Evolutionary conservation across 1,140 invertebrate species (phyloP), one percentile per base, ranked within the genome.

Genomic region (Aphaenogaster floridana): DNA sequence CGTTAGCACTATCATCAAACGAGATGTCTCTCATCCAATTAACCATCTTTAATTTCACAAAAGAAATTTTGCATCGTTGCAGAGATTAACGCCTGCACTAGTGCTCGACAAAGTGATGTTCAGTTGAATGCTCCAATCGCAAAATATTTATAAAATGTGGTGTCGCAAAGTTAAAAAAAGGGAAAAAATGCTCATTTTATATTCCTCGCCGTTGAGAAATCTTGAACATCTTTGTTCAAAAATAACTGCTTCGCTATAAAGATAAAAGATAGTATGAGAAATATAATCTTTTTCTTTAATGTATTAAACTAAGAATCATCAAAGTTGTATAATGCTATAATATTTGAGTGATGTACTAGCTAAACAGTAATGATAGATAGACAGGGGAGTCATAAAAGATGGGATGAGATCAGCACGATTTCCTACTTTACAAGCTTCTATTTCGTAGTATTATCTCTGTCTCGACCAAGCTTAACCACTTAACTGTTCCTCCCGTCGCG

Each of bases 1-100:
- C 28, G 28, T 28, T 28, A 28, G 28, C 28, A 28, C 28, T 28
- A 28, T 28, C 74, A 68, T 59, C 74, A 89, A 92, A 92, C 87
- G 91, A 92, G 91, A 88, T 80, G 86, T 92, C 81, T 91, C 69
- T 89, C 57, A 88, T 94, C 90, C 89, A 93, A 92, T 92, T 92
- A 92, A 93, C 88, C 92, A 79, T 92, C 83, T 92, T 92, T 93
- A 90, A 93, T 91, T 86, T 72, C 72, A 90, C 90, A 92, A 93
- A 92, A 91, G 87, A 81, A 87, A 92, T 91, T 91, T 89, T 86
- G 68, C 88, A 86, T 89, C 85, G 50, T 74, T 87, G 72, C 69
- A 61, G 59, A 76, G 59, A 76, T 68, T 57, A 79, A n/a, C 64
- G 50, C 48, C 45, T 87, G 88, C 92, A 80, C 90, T 86, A 84